phyloP scores from a whole-genome alignment of 1,140 invertebrate species.

The Ctenoplectra terminalis region DNA sequence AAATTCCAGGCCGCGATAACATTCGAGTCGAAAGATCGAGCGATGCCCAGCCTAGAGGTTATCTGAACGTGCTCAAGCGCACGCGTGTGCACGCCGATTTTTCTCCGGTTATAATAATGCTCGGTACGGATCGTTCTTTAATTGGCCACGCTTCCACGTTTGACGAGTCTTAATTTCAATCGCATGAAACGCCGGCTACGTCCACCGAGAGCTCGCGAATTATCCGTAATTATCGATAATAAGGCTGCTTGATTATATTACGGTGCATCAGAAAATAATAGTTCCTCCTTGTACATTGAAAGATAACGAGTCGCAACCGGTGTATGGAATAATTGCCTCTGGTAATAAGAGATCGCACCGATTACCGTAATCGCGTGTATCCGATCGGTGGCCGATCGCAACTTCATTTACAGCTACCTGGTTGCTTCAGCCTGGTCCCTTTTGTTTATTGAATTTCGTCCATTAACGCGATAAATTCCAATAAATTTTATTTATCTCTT shows the following conservation, averaged over 20 bases:
- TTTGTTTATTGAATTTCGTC: background rate
- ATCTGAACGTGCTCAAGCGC: slow-evolving; percentile 29
- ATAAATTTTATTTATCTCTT: no score
- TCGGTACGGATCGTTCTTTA: slow-evolving; percentile 27
- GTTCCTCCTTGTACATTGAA: background rate
- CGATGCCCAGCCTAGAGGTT: slow-evolving; percentile 53
- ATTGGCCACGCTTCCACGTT: slow-evolving; percentile 35
- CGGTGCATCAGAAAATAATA: slow-evolving; percentile 5
- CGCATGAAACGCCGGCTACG: background rate
- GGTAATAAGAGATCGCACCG: slow-evolving; percentile 8
- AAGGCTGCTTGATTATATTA: slow-evolving; percentile 15
- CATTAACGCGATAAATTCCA: background rate
- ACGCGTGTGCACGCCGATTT: background rate
- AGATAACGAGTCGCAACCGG: slow-evolving; percentile 19
- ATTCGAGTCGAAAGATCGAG: slow-evolving; percentile 56
- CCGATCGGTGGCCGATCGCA: background rate
- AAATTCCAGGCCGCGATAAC: slow-evolving; percentile 56
- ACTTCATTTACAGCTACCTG: background rate
- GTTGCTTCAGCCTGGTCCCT: background rate
- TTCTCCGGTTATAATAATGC: background rate
- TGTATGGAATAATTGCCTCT: slow-evolving; percentile 23
- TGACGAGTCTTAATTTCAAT: slow-evolving; percentile 20
- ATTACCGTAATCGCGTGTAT: slow-evolving; percentile 1
- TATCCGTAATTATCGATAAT: slow-evolving; percentile 38
- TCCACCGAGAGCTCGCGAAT: background rate